These are phyloP conservation scores for Mythimna pallens DNA, from an alignment of 2,888 invertebrate genomes.

Conservation along the genomic window DNA sequence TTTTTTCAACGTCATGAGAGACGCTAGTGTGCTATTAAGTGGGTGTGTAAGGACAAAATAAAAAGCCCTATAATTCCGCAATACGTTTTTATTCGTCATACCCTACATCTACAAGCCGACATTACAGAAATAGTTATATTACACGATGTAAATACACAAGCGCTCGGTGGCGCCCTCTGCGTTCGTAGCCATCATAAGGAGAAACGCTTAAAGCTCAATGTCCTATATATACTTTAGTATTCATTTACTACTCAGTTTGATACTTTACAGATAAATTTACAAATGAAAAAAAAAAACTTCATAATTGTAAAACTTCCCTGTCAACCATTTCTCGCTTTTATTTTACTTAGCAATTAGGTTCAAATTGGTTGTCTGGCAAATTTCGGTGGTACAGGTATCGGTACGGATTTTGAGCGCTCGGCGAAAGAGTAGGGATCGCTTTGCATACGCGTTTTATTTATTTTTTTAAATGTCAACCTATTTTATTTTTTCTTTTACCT, in stretches of 20 bases:
- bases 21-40: no score
- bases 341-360: rapidly evolving
- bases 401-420: no score
- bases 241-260: slow-evolving; percentile 41
- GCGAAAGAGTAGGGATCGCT: no score
- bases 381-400: no score
- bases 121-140: slow-evolving; percentile 59
- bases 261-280: not conserved
- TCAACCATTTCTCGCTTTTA: not conserved
- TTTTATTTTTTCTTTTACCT: no score
- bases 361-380: not conserved
- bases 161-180: slow-evolving; percentile 51
- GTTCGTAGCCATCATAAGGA: slow-evolving; percentile 62
- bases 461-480: no score
- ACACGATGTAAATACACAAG: slow-evolving; percentile 59
- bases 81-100: slow-evolving; percentile 65
- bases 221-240: slow-evolving; percentile 44
- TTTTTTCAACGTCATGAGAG: no score
- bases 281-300: not conserved
- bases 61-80: slow-evolving; percentile 43
- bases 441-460: no score
- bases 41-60: slow-evolving; percentile 2
- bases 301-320: not conserved
- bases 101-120: slow-evolving; percentile 63
- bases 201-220: slow-evolving; percentile 65